Evolutionary conservation across 2,888 invertebrate species (phyloP).

Genomic region (Macrophya alboannulata): DNA sequence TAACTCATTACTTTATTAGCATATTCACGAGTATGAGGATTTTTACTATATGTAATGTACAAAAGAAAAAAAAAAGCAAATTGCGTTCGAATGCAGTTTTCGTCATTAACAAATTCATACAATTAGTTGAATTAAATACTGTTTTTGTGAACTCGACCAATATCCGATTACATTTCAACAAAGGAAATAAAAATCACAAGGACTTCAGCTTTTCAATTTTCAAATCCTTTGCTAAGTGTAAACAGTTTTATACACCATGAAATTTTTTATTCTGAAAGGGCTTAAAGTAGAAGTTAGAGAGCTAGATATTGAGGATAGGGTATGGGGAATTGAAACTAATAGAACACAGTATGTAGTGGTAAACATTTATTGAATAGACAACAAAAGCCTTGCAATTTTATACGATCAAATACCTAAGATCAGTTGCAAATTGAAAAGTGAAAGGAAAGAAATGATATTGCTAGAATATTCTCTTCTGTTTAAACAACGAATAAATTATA

Average conservation of each 20-base stretch:
- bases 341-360: not conserved
- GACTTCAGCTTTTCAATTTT: no score
- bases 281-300: not conserved
- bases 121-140: not conserved
- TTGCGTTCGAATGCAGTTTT: not conserved
- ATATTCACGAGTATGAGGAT: not conserved
- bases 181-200: no score
- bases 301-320: not conserved
- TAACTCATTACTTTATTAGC: not conserved
- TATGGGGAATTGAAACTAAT: not conserved
- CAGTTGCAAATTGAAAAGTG: not conserved
- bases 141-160: no score
- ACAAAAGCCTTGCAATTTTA: constrained; percentile 1
- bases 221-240: no score
- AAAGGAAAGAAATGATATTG: not conserved
- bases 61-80: not conserved
- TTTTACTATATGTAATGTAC: not conserved
- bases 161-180: no score
- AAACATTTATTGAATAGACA: constrained; percentile 50
- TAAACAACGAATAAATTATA: not conserved
- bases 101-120: not conserved
- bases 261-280: no score
- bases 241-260: no score
- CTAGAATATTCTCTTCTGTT: not conserved
- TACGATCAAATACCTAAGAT: not conserved